Base-by-base conservation (phyloP, 2,113 vertebrate species). In the Acrocephalus kingi region DNA sequence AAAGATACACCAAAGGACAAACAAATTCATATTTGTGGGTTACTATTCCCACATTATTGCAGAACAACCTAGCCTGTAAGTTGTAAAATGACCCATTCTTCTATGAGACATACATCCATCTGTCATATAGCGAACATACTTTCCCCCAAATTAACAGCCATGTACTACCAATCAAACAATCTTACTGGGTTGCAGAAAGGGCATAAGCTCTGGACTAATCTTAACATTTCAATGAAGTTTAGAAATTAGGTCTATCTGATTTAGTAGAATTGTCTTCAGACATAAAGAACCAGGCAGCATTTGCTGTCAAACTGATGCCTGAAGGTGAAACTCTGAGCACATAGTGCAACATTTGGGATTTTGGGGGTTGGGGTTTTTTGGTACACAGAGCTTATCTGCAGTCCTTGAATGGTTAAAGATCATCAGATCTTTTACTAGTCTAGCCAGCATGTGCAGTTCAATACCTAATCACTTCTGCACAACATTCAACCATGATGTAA, bases 291-390 rank as follows among this genome's bases (percentile, higher is more conserved):
- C 25, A 33, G 30, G 15, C 17, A 67, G 75, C 13, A 37, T 52
- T 59, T 63, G 30, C 54, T 35, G 16, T 37, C 23, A 76, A 41
- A 61, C 7, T 48, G 39, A 30, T 3, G 8, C n/a, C 2, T 58
- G 56, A 79, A 67, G 48, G 24, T 13, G n/a, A 79, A 85, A 80
- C 15, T 25, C 8, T 15, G 15, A 79, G 37, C 17, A 23, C 20
- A 30, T 1, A 30, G 31, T 14, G 21, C 11, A 43, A 5, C 16
- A 9, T 22, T 81, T 52, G 18, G 18, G 23, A 41, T 30, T 87
- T 73, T 9, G 7, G 1, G 4, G 1, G 1, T 1, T 23, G 17
- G 23, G 0, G 0, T 9, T 33, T 59, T 86, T 63, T 61, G 16
- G 11, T 55, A 59, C 35, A 46, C 13, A 76, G 48, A 84, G 59